A percentile compares a stretch with the other conserved stretches of the same genome.
Evolutionary conservation across 2,888 invertebrate genomes (phyloP).

Genomic region (Chesias legatella): DNA sequence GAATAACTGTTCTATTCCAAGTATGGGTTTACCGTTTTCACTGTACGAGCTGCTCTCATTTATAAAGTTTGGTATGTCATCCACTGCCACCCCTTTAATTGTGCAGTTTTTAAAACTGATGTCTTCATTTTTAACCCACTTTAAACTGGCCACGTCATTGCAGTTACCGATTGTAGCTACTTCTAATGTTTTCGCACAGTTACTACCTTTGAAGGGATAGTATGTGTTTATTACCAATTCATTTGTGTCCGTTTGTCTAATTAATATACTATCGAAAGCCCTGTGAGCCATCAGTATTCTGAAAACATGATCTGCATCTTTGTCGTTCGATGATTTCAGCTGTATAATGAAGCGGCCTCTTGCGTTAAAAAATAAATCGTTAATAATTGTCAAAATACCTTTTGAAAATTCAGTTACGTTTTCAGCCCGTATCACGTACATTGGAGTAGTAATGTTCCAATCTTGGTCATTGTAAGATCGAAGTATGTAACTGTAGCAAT

Average conservation of each 20-base stretch:
- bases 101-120: conserved; percentile 40
- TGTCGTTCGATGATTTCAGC: conserved; percentile 25
- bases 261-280: conserved; percentile 40
- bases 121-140: conserved; percentile 29
- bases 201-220: conserved; percentile 40
- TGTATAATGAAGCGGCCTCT: conserved; percentile 44
- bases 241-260: conserved; percentile 27
- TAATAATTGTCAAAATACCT: conserved; percentile 34
- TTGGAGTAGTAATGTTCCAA: conserved; percentile 35
- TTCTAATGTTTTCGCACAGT: conserved; percentile 40
- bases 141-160: conserved; percentile 20
- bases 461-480: conserved; percentile 32
- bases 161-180: conserved; percentile 38
- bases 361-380: conserved; percentile 51
- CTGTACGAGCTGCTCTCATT: conserved; percentile 34
- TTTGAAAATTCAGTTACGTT: conserved; percentile 30
- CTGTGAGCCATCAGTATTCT: conserved; percentile 35
- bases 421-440: conserved; percentile 43
- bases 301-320: conserved; percentile 34
- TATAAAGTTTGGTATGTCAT: conserved; percentile 42
- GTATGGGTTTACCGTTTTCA: conserved; percentile 31
- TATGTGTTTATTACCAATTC: conserved; percentile 37
- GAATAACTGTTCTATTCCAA: conserved; percentile 51
- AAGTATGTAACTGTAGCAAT: conserved; percentile 38
- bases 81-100: conserved; percentile 39